phyloP scores from a whole-genome alignment of 2,113 vertebrate genomes.

The Neoarius graeffei region DNA sequence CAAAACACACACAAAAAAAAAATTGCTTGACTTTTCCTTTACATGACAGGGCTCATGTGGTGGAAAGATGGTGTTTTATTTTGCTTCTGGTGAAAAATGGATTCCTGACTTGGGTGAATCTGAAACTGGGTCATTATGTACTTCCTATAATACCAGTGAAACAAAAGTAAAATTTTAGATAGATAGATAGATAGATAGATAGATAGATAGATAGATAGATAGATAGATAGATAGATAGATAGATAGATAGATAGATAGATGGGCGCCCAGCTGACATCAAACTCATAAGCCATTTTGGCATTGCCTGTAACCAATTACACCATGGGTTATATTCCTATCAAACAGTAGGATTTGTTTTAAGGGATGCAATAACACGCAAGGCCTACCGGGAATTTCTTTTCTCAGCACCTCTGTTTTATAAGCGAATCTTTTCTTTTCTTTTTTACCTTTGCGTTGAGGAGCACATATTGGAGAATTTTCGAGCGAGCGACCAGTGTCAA shows the following conservation, averaged over 20 bases:
- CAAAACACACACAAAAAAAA: no score
- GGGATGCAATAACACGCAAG: constrained; percentile 17
- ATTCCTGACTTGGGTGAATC: neutral
- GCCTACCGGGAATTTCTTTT: constrained; percentile 11
- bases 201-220: neutral
- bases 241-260: neutral
- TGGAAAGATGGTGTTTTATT: neutral
- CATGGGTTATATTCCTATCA: constrained; percentile 9
- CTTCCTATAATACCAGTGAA: neutral
- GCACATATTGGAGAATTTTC: neutral
- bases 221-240: neutral
- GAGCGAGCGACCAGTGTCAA: neutral
- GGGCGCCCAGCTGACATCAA: neutral
- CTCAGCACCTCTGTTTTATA: constrained; percentile 18
- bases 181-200: no score
- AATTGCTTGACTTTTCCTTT: neutral
- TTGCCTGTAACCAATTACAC: constrained; percentile 28
- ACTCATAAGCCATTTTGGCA: neutral
- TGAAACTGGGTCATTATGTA: neutral
- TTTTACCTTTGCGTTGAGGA: neutral
- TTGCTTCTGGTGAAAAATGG: neutral
- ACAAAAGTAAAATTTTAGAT: neutral
- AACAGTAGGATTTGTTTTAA: constrained; percentile 25
- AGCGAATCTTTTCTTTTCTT: neutral
- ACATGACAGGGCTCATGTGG: neutral